Evolutionary conservation across 2,113 vertebrate species (phyloP), one percentile per base, ranked within the genome.

Genomic region (Vanacampus margaritifer): DNA sequence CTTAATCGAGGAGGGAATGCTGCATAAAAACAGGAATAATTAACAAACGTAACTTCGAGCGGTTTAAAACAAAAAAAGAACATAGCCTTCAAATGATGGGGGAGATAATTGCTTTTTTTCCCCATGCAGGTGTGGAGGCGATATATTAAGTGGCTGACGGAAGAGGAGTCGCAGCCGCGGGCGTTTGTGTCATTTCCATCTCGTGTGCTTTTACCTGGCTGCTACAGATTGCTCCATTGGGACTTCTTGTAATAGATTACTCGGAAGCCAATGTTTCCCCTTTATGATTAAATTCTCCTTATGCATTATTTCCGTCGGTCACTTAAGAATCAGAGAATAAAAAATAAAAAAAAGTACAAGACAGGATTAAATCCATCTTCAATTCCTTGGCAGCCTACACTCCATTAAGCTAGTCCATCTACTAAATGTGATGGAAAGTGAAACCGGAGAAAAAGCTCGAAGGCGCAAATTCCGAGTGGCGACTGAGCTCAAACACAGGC

Each of bases 401-500:
- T 60, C 5, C 58, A 68, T 53, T 26, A 71, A 56, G 28, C 41
- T 12, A 60, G 43, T 74, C 69, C 46, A 67, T 63, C 6, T 16
- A 59, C 48, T 72, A 48, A 70, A 65, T 65, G 58, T 45, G 35
- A 9, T 3, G 24, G 54, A 21, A 37, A 26, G 39, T 10, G 70
- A 76, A 73, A 71, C 5, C 37, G 43, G 9, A 26, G 41, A 63
- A 64, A 51, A 41, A 36, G 70, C 75, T 75, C 51, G 45, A 46
- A 66, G 46, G 72, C 46, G 70, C 3, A 56, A 51, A 64, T 57
- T 73, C 21, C 72, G 67, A 73, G 43, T 36, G 67, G 69, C 63
- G 57, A 76, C 36, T 36, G 53, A 61, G 74, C 68, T 83, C 69
- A 64, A 69, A 75, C 53, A 46, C 62, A 64, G 50, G 62, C 80